Base-by-base conservation (phyloP, 2,797 vertebrate genomes). In the Rhynchonycteris naso region DNA sequence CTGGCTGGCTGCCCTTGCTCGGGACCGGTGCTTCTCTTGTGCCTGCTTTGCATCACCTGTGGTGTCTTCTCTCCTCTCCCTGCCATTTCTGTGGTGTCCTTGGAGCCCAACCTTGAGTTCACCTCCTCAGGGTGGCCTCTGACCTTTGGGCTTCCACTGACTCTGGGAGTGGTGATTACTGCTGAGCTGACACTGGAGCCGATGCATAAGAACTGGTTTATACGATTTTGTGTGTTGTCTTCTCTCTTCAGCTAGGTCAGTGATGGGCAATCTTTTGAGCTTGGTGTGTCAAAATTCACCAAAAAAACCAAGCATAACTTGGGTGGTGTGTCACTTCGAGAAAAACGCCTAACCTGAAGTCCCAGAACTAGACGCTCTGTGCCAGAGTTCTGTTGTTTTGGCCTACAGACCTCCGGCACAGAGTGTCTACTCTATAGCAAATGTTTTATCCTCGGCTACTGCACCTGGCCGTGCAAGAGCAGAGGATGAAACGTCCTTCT, bases 11-110 rank as follows among this genome's bases (percentile, higher is more conserved):
- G 5, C 18, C 28, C 59, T 59, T 30, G 14, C n/a, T 38, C 38
- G 9, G 30, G 30, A 68, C 7, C 0, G 10, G 4, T 5, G 30
- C 35, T 13, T 0, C 22, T 68, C 61, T 16, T 3, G 13, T 10
- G 28, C 66, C 79, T 52, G 35, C 9, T 26, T 38, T 1, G 1
- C 26, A 9, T 66, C 18, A 0, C 22, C 87, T 18, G 61, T 76
- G 15, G 15, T n/a, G 4, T 52, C 83, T 81, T 61, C 68, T 56
- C 63, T 47, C 19, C 69, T 61, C 9, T 80, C 22, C 12, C 54
- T 54, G 66, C 38, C 33, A 0, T 0, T 2, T 10, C 30, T 59
- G 59, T 35, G 30, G 16, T 66, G 26, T 68, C 59, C 58, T 26
- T 79, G 38, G 65, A 85, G 68, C 47, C 47, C 30, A 10, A 21